Evolutionary conservation across 1,140 invertebrate species (phyloP).

Genomic region (Pristionchus pacificus): DNA sequence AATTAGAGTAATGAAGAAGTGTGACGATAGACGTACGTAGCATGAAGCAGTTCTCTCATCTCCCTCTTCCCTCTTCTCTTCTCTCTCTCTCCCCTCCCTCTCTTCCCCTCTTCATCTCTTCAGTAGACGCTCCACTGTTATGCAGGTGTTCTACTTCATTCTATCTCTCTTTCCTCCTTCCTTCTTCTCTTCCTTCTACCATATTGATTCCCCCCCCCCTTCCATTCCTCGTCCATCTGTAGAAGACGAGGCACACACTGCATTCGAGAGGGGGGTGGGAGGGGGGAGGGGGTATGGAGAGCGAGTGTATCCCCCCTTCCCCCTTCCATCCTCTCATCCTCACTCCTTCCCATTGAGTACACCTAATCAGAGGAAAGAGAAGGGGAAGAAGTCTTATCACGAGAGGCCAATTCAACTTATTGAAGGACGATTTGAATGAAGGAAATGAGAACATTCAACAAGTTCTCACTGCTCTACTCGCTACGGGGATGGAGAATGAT

Average conservation of each 20-base stretch:
- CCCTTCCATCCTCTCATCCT: not conserved
- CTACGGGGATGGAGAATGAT: too few relatives aligned
- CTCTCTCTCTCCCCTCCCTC: slow-evolving; percentile 5
- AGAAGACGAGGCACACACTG: too few relatives aligned
- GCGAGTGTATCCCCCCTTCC: not conserved
- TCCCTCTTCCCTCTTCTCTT: not conserved
- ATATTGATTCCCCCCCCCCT: not conserved
- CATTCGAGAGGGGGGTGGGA: not conserved
- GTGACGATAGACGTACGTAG: not conserved
- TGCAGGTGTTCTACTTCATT: too few relatives aligned
- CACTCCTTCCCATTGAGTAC: not conserved
- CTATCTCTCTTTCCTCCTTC: slow-evolving; percentile 6
- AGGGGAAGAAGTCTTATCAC: not conserved
- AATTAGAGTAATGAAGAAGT: not conserved
- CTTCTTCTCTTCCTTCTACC: not conserved
- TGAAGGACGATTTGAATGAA: too few relatives aligned
- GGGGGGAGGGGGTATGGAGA: not conserved
- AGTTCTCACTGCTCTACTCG: too few relatives aligned
- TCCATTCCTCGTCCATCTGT: not conserved
- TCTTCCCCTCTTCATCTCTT: not conserved
- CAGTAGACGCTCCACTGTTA: too few relatives aligned
- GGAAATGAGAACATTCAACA: too few relatives aligned
- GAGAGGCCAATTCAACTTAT: too few relatives aligned
- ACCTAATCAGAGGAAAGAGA: not conserved
- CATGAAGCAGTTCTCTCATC: not conserved